Evolutionary conservation across 2,888 invertebrate species (phyloP).

Genomic region (Drosophila mimica): DNA sequence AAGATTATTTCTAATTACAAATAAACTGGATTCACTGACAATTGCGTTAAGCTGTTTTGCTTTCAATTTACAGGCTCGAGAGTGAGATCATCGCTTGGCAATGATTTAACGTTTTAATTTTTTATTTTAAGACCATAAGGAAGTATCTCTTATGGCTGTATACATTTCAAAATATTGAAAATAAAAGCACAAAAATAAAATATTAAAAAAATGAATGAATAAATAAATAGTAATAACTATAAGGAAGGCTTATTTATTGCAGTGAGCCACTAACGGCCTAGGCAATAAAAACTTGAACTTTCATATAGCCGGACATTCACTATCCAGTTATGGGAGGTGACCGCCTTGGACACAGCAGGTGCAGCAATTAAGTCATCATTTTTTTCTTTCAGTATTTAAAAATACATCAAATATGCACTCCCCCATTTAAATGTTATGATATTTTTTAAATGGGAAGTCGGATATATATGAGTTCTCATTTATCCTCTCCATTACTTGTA

Average conservation of each 20-base stretch:
- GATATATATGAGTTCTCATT: background rate
- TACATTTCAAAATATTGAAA: background rate
- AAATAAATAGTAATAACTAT: conserved; percentile 6
- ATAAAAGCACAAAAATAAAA: background rate
- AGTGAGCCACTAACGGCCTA: background rate
- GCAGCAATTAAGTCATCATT: background rate
- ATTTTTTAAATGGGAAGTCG: background rate
- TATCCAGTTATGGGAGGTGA: conserved; percentile 2
- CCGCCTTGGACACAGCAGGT: background rate
- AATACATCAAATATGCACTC: background rate
- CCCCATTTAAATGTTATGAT: background rate
- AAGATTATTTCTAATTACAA: background rate
- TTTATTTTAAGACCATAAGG: background rate
- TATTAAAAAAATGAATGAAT: background rate
- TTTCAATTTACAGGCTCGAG: background rate
- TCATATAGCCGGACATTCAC: background rate
- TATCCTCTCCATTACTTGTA: background rate
- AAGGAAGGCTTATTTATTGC: conserved; percentile 7
- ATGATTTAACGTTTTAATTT: background rate
- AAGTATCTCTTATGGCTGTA: background rate
- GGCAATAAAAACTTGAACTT: conserved; percentile 1
- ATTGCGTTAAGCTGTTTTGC: background rate
- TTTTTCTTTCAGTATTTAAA: background rate
- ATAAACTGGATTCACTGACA: background rate
- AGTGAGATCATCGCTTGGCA: background rate